Evolutionary conservation across 92 coral and sea anemone species (phyloP).

Genomic region (Zoanthus gigantus): DNA sequence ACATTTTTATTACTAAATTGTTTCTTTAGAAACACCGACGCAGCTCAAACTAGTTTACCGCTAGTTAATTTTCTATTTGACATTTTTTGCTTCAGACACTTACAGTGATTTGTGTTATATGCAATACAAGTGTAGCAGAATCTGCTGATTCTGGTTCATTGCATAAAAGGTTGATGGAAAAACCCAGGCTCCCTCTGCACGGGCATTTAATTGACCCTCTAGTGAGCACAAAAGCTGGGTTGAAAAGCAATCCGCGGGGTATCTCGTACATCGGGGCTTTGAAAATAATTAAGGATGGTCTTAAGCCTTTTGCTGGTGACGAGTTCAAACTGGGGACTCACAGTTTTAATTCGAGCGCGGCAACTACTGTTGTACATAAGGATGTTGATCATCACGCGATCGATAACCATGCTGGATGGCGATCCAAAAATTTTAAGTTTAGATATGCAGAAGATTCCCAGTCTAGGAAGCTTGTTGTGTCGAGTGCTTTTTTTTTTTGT

Average conservation of each 20-base stretch:
- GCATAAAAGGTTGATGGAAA: background rate
- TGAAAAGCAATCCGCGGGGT: conserved; percentile 11
- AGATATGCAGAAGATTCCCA: conserved; percentile 22
- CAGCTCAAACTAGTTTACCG: too few relatives aligned
- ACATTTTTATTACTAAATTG: too few relatives aligned
- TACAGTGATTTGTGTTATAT: too few relatives aligned
- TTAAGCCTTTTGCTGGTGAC: conserved; percentile 22
- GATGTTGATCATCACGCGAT: conserved; percentile 34
- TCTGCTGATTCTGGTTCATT: background rate
- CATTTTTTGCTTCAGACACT: too few relatives aligned
- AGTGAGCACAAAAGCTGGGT: conserved; percentile 23
- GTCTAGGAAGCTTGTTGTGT: conserved; percentile 9
- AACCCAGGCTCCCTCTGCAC: conserved; percentile 14
- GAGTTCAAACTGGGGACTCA: conserved; percentile 18
- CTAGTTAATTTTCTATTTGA: too few relatives aligned
- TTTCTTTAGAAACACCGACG: too few relatives aligned
- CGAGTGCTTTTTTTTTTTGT: conserved; percentile 14
- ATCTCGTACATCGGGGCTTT: conserved; percentile 46
- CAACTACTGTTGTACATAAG: conserved; percentile 21
- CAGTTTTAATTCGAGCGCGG: conserved; percentile 25
- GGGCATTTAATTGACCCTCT: conserved; percentile 11
- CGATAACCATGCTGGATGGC: conserved; percentile 35
- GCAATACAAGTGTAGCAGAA: too few relatives aligned
- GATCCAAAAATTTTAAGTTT: conserved; percentile 38
- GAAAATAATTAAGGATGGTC: conserved; percentile 24